Evolutionary conservation across 2,113 vertebrate genomes (phyloP), one percentile per base, ranked within the genome.

Genomic region (Psephotus haematonotus): DNA sequence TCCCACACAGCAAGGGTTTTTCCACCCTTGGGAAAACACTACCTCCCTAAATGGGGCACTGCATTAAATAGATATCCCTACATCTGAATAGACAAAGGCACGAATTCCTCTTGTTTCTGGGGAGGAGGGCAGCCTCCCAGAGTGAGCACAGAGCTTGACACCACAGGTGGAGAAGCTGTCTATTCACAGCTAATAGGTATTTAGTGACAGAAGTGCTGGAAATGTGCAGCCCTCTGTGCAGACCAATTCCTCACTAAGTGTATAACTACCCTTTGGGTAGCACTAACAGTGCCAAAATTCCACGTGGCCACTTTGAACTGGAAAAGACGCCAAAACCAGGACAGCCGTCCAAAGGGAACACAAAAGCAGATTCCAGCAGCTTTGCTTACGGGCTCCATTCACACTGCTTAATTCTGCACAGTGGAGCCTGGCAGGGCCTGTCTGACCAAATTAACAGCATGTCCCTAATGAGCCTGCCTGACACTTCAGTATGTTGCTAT

Each of bases 331-430:
- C 92, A 93, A 70, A 50, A 78, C 1, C 2, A 92, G 90, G 86
- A 86, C 77, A 72, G 90, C 35, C 10, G 0, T 84, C 88, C 80
- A 90, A 82, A 59, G 69, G 74, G 86, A 93, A 65, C 88, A 93
- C 94, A 91, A 92, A 93, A 87, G 81, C 84, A 71, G 83, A 87
- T 90, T 90, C 87, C 94, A 96, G 92, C 84, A 94, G 93, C 87
- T 96, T 84, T 94, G 94, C 94, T 95, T 90, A 76, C 4, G 0
- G 95, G 87, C 92, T 91, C 49, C 62, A 80, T 91, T 96, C 93
- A 95, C 31, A 7, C 82, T 90, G 93, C 78, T 96, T 87, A 94
- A 88, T 90, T 90, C 89, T 13, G 52, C 94, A 96, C 89, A 94
- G 91, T 76, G 82, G 78, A 88, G 87, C 74, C 93, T 91, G 94